A percentile compares a stretch with the other conserved stretches of the same genome.
Evolutionary conservation across 2,113 vertebrate genomes (phyloP).

Genomic region (Bufo gargarizans): DNA sequence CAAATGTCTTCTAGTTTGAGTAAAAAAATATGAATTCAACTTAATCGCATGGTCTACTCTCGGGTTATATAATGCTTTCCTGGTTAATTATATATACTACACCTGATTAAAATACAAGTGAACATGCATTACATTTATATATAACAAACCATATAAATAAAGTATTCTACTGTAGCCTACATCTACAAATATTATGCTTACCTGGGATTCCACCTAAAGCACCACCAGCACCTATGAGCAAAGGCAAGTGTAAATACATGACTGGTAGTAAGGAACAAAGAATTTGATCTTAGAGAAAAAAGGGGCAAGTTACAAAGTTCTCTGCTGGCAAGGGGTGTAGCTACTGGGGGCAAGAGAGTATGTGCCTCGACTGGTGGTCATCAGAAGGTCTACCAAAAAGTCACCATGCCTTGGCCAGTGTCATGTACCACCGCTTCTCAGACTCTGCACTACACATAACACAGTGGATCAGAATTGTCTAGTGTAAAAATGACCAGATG

Average conservation of each 20-base stretch:
- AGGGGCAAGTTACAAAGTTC: not conserved
- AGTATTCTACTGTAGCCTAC: not conserved
- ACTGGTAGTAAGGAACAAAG: accelerated
- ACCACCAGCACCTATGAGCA: constrained; percentile 67
- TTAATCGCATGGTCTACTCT: not conserved
- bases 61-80: not conserved
- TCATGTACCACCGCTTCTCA: not conserved
- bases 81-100: not conserved
- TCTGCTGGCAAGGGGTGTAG: not conserved
- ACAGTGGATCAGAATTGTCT: not conserved
- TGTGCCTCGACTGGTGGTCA: not conserved
- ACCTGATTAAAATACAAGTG: not conserved
- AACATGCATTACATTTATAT: not conserved
- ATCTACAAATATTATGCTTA: constrained; percentile 57
- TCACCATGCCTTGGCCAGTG: not conserved
- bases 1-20: not conserved
- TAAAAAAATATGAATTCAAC: not conserved
- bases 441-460: not conserved
- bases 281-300: accelerated
- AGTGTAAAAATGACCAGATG: not conserved
- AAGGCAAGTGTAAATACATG: not conserved
- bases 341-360: no score
- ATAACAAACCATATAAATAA: not conserved
- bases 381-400: not conserved
- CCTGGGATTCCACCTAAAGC: constrained; percentile 77